Evolutionary conservation across 2,113 vertebrate genomes (phyloP).

Genomic region (Engystomops pustulosus): DNA sequence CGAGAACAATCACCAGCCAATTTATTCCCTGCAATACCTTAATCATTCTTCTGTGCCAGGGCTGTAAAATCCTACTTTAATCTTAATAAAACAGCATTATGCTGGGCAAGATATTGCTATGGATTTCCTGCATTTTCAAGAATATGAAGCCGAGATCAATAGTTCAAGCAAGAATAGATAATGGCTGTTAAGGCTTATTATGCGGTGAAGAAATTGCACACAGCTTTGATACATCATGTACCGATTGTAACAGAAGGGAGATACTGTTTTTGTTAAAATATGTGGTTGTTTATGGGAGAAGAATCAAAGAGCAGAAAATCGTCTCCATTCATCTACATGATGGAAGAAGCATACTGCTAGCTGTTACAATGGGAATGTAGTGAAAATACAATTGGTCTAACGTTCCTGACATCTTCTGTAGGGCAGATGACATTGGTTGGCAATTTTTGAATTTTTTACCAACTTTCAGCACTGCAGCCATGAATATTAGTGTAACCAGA

Average conservation of each 20-base stretch:
- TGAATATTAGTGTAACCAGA: too few relatives aligned
- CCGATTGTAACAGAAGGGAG: background rate
- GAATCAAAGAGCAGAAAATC: background rate
- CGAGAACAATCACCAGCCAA: slow-evolving; percentile 52
- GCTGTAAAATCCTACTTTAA: slow-evolving; percentile 54
- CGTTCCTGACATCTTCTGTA: too few relatives aligned
- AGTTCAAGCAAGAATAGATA: slow-evolving; percentile 45
- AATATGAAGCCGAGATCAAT: slow-evolving; percentile 42
- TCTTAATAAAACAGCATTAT: slow-evolving; percentile 56
- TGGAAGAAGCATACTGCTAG: background rate
- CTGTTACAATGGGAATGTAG: background rate
- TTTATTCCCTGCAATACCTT: slow-evolving; percentile 49
- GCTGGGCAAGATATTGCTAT: slow-evolving; percentile 41
- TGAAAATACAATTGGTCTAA: too few relatives aligned
- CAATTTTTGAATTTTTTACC: too few relatives aligned
- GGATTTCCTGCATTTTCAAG: slow-evolving; percentile 49
- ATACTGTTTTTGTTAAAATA: slow-evolving; percentile 4
- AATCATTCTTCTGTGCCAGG: slow-evolving; percentile 41
- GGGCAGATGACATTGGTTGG: too few relatives aligned
- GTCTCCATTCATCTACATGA: background rate
- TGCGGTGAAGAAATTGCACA: background rate
- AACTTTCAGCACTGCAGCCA: too few relatives aligned
- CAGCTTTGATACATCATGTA: slow-evolving; percentile 14
- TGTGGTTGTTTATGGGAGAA: background rate
- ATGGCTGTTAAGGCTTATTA: slow-evolving; percentile 52